A percentile compares a stretch with the other conserved stretches of the same genome.
These are phyloP conservation scores for Dendrolimus pini DNA, from an alignment of 2,888 invertebrate species.

Conservation along the genomic window DNA sequence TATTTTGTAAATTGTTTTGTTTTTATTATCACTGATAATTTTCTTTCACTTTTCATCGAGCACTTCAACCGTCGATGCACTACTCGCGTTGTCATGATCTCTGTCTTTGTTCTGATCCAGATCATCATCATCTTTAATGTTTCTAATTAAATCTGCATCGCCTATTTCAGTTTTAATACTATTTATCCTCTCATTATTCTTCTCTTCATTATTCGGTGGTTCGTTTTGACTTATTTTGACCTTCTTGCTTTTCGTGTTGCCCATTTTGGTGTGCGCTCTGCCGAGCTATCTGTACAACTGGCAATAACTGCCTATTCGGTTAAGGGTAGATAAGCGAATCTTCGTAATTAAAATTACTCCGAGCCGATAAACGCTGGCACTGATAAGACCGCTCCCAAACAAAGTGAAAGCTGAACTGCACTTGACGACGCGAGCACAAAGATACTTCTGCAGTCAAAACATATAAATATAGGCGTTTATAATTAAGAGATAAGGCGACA, in stretches of 20 bases:
- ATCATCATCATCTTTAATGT: constrained; percentile 19
- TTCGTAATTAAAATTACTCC: constrained; percentile 33
- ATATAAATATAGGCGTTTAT: constrained; percentile 41
- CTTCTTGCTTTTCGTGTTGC: constrained; percentile 63
- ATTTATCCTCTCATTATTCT: constrained; percentile 39
- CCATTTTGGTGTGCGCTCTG: constrained; percentile 39
- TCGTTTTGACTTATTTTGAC: constrained; percentile 55
- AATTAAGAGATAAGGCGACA: constrained; percentile 58
- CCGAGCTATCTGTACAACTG: not conserved
- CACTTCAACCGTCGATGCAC: constrained; percentile 67
- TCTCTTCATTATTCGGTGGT: constrained; percentile 28
- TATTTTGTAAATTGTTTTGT: not conserved
- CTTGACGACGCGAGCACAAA: constrained; percentile 26
- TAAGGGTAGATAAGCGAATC: constrained; percentile 32
- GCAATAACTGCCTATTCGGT: not conserved
- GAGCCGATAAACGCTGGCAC: constrained; percentile 20
- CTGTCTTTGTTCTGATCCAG: constrained; percentile 35
- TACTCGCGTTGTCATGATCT: constrained; percentile 59
- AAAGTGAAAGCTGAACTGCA: constrained; percentile 54
- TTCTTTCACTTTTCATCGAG: constrained; percentile 58
- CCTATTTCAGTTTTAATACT: constrained; percentile 48
- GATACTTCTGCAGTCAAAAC: constrained; percentile 42
- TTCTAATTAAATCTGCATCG: constrained; percentile 19
- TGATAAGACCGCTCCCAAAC: constrained; percentile 46
- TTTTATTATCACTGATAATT: constrained; percentile 2